Conservation (phyloP, 2,888 invertebrate species). For the Chesias legatella region DNA sequence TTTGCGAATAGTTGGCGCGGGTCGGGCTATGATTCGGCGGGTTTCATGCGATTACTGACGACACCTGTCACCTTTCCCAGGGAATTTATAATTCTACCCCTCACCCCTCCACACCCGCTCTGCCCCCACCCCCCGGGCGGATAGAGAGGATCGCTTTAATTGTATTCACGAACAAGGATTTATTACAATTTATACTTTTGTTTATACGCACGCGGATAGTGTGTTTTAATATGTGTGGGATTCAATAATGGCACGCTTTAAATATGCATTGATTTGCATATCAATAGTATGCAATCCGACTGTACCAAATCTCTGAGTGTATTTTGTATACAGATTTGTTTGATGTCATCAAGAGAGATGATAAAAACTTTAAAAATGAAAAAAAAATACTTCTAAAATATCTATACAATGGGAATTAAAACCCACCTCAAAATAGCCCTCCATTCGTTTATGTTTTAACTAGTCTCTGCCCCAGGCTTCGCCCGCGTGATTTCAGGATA, state of each 20-base stretch:
- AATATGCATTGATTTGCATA: slow-evolving; percentile 21
- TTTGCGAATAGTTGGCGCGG: slow-evolving; percentile 46
- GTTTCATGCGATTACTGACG: slow-evolving; percentile 67
- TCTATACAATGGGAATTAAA: too few species aligned
- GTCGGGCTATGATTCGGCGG: slow-evolving; percentile 60
- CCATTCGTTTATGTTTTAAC: too few species aligned
- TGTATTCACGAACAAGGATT: slow-evolving; percentile 71
- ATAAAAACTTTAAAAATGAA: too few species aligned
- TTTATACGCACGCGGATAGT: slow-evolving; percentile 7
- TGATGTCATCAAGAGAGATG: too few species aligned
- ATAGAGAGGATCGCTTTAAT: slow-evolving; percentile 67
- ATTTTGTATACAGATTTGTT: too few species aligned
- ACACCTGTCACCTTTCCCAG: slow-evolving; percentile 74
- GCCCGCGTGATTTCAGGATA: too few species aligned
- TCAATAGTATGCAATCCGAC: slow-evolving; percentile 15
- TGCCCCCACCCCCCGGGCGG: slow-evolving; percentile 35
- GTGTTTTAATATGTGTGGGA: slow-evolving; percentile 10
- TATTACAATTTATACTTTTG: slow-evolving; percentile 44
- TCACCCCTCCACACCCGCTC: slow-evolving; percentile 23
- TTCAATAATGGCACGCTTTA: slow-evolving; percentile 28
- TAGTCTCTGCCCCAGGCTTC: too few species aligned
- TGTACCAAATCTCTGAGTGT: not conserved
- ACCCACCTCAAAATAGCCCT: too few species aligned
- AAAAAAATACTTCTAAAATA: too few species aligned
- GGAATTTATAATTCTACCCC: slow-evolving; percentile 69